phyloP scores from a whole-genome alignment of 2,113 vertebrate genomes.

The Ornithorhynchus anatinus region DNA sequence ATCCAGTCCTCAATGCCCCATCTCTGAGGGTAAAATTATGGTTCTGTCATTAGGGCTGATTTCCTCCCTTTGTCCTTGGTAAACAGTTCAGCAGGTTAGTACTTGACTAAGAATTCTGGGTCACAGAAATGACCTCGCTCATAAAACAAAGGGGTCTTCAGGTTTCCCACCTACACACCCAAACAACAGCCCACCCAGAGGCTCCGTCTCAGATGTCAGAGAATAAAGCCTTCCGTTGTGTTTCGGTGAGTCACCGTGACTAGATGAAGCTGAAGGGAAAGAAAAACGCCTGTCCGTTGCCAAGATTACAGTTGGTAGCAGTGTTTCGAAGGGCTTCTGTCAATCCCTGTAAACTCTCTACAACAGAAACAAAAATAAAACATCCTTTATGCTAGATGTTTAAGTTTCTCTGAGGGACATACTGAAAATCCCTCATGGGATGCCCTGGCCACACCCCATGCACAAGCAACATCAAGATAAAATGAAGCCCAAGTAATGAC shows the following conservation, averaged over 20 bases:
- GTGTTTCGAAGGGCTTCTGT: slow-evolving; percentile 58
- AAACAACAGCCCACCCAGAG: slow-evolving; percentile 58
- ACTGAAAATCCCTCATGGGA: slow-evolving; percentile 55
- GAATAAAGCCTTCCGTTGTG: slow-evolving; percentile 49
- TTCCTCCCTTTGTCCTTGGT: too few species aligned
- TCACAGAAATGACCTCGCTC: too few species aligned
- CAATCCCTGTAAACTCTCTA: slow-evolving; percentile 54
- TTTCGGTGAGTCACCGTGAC: slow-evolving; percentile 50
- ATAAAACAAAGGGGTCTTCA: too few species aligned
- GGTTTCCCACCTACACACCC: slow-evolving; percentile 46
- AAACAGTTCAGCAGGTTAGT: too few species aligned
- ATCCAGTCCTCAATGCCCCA: too few species aligned
- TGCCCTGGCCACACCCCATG: too few species aligned
- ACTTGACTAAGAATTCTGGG: too few species aligned
- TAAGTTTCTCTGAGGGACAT: slow-evolving; percentile 55
- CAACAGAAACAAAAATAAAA: slow-evolving; percentile 61
- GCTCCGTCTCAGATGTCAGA: slow-evolving; percentile 49
- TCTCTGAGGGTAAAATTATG: too few species aligned
- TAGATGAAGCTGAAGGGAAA: slow-evolving; percentile 66
- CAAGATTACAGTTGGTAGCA: slow-evolving; percentile 62
- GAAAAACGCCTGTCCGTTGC: slow-evolving; percentile 51
- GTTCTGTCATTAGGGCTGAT: too few species aligned
- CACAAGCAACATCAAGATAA: too few species aligned
- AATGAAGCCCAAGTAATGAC: too few species aligned
- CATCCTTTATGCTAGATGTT: slow-evolving; percentile 14